A percentile compares a stretch with the other conserved stretches of the same genome.
These are phyloP conservation scores for Electrophaes corylata DNA, from an alignment of 2,888 invertebrate genomes.

Conservation along the genomic window DNA sequence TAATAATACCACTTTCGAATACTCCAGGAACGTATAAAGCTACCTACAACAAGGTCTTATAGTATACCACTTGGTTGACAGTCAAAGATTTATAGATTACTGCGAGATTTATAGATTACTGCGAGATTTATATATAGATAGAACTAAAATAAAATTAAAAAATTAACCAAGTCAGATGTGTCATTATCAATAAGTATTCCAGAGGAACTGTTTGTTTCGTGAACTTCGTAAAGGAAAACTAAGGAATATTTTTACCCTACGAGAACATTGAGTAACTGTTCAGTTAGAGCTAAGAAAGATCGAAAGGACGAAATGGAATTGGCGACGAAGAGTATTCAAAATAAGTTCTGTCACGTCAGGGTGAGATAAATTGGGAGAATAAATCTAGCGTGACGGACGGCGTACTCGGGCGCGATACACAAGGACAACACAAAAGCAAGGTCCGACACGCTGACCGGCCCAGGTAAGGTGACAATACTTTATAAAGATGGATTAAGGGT, in stretches of 20 bases:
- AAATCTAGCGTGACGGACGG: constrained; percentile 47
- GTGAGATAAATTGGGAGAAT: constrained; percentile 57
- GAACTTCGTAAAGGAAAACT: constrained; percentile 35
- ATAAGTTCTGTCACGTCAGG: constrained; percentile 49
- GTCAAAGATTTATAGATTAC: too few species aligned
- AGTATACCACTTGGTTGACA: too few species aligned
- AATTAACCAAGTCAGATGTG: too few species aligned
- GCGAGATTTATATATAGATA: too few species aligned
- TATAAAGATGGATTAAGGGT: constrained; percentile 6
- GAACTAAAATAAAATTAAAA: too few species aligned
- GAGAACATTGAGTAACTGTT: constrained; percentile 41
- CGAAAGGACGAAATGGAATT: constrained; percentile 44
- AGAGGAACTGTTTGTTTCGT: constrained; percentile 30
- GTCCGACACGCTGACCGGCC: background rate
- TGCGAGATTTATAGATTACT: too few species aligned
- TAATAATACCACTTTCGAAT: too few species aligned
- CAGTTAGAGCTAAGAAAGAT: constrained; percentile 42
- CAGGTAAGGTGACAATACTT: constrained; percentile 16
- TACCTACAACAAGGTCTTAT: too few species aligned
- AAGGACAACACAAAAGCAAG: constrained; percentile 12
- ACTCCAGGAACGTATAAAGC: too few species aligned
- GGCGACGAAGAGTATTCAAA: constrained; percentile 52
- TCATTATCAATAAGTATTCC: constrained; percentile 40
- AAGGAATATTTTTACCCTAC: constrained; percentile 47
- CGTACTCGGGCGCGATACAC: constrained; percentile 27